A percentile compares a stretch with the other conserved stretches of the same genome.
Conservation (phyloP, 2,113 vertebrate species). For the Trachemys scripta region DNA sequence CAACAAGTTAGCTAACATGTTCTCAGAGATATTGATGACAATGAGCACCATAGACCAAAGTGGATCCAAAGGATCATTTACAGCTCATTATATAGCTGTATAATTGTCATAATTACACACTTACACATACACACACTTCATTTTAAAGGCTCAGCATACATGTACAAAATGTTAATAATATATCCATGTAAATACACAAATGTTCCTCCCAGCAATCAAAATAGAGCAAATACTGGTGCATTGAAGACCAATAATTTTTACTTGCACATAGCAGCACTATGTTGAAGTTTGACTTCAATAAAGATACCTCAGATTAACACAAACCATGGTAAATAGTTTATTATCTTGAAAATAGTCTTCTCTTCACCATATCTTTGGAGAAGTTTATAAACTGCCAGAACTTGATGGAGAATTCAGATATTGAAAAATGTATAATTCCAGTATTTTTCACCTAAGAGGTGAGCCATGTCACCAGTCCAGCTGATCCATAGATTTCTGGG, state of each 20-base stretch:
- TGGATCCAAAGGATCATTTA: background rate
- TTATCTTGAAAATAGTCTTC: background rate
- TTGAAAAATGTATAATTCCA: background rate
- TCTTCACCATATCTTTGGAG: background rate
- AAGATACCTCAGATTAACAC: background rate
- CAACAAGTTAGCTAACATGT: background rate
- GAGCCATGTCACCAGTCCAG: background rate
- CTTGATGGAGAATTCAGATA: background rate
- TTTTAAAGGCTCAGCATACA: background rate
- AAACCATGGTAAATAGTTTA: background rate
- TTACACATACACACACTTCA: background rate
- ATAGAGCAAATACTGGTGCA: background rate
- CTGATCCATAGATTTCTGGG: background rate
- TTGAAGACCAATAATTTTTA: background rate
- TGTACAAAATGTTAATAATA: background rate
- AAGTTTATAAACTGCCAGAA: background rate
- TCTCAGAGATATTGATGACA: background rate
- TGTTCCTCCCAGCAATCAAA: background rate
- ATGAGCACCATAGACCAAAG: background rate
- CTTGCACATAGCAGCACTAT: background rate
- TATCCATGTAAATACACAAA: background rate
- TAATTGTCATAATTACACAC: background rate
- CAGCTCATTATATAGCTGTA: background rate
- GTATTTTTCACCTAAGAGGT: background rate
- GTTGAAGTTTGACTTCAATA: background rate